Evolutionary conservation across 2,797 vertebrate genomes (phyloP), one percentile per base, ranked within the genome.

Genomic region (Manis javanica): DNA sequence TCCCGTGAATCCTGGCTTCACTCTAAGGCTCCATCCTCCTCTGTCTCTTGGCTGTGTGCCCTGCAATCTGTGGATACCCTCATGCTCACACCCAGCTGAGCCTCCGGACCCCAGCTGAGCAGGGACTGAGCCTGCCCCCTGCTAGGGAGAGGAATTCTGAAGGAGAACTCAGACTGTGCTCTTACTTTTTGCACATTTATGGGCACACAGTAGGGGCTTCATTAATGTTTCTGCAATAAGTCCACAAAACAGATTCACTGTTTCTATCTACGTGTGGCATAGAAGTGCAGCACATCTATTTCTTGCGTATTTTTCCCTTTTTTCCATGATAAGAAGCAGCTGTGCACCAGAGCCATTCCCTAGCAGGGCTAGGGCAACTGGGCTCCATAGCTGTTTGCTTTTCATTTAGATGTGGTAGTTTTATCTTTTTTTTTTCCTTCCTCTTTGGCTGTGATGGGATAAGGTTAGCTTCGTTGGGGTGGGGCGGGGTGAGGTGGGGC

Each of bases 401-500:
- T 19, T 51, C 42, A 53, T 19, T 87, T 69, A 13, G 34, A 55
- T 1, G 14, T 39, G 55, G 37, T 12, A 2, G 16, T 31, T 88
- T 87, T 49, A 16, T 46, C n/a, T 88, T 86, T 59, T 88, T 59
- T 88, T 86, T 59, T 71, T 51, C 63, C 59, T 89, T 86, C 4
- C 15, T 21, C 31, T 72, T 61, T 74, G 89, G 49, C 61, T 87
- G 59, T 51, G n/a, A 59, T 37, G 39, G 61, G 31, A 15, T 83
- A 55, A 23, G 18, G 71, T 90, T 77, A 37, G 26, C 34, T 31
- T 77, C 23, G 19, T 9, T 4, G 69, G 34, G 37, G 31, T 24
- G 68, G 42, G 31, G 31, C 19, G 68, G 42, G 31, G 19, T 7
- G 12, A 74, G 39, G 7, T 23, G 34, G 15, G 31, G 24, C 39